phyloP scores from a whole-genome alignment of 2,113 vertebrate genomes.

The Thunnus thynnus region DNA sequence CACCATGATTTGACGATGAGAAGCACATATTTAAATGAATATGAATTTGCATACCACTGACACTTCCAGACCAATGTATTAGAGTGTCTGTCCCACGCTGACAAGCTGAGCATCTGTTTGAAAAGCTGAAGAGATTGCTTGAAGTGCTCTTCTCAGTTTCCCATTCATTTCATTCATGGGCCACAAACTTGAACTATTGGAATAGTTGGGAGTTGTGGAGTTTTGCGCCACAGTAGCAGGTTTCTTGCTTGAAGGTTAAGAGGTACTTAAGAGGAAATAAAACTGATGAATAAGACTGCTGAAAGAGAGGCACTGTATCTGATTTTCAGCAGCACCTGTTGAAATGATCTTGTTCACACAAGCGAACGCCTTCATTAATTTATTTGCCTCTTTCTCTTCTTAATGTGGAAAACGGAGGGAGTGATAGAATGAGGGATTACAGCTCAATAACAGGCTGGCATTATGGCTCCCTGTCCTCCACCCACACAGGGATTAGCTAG shows the following conservation, averaged over 20 bases:
- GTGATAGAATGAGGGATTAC: conserved; percentile 64
- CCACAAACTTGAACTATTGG: conserved; percentile 42
- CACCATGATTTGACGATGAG: conserved; percentile 58
- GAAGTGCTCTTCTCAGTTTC: conserved; percentile 8
- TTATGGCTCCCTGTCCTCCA: conserved; percentile 54
- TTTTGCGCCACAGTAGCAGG: conserved; percentile 4
- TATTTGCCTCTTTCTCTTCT: conserved; percentile 46
- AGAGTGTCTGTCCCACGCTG: conserved; percentile 44
- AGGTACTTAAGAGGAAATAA: conserved; percentile 38
- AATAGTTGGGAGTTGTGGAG: conserved; percentile 37
- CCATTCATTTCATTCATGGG: conserved; percentile 28
- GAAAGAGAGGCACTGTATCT: conserved; percentile 6
- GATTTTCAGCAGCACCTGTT: conserved; percentile 37
- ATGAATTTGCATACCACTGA: conserved; percentile 62
- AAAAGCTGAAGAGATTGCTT: conserved; percentile 31
- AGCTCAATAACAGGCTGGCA: conserved; percentile 59
- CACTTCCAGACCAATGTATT: conserved; percentile 45
- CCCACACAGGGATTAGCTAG: conserved; percentile 68
- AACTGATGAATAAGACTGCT: conserved; percentile 32
- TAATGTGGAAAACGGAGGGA: conserved; percentile 49
- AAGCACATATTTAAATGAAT: conserved; percentile 71
- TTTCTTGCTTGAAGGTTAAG: conserved; percentile 35
- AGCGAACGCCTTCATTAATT: conserved; percentile 42
- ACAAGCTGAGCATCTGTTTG: conserved; percentile 62
- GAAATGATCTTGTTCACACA: conserved; percentile 28